These are phyloP conservation scores for Euthynnus affinis DNA, from an alignment of 2,797 vertebrate genomes.

Conservation along the genomic window DNA sequence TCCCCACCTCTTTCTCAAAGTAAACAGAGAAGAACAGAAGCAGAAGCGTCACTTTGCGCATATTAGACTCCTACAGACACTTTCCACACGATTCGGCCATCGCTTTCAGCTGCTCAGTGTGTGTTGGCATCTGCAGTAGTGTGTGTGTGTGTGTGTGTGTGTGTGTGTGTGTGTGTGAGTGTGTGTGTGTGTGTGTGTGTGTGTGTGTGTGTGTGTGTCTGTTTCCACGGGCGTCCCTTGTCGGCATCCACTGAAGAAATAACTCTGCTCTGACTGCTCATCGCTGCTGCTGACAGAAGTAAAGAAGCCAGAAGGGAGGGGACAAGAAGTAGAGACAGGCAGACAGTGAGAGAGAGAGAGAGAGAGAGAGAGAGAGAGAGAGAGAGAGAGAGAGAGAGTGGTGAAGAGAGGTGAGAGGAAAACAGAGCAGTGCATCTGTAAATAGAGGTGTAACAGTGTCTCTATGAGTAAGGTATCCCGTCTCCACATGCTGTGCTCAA, in stretches of 20 bases:
- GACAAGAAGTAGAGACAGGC: constrained; percentile 36
- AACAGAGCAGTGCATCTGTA: constrained; percentile 46
- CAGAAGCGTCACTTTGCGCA: constrained; percentile 61
- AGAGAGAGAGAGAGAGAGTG: constrained; percentile 34
- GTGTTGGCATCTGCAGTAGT: constrained; percentile 15
- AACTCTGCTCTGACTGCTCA: constrained; percentile 51
- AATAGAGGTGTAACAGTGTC: constrained; percentile 72
- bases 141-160: not conserved
- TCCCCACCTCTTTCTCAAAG: constrained; percentile 68
- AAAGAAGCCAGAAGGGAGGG: constrained; percentile 49
- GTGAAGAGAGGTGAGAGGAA: constrained; percentile 52
- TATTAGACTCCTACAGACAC: constrained; percentile 37
- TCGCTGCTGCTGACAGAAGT: constrained; percentile 44
- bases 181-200: constrained; percentile 8
- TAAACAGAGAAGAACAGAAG: constrained; percentile 70
- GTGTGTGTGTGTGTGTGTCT: constrained; percentile 29
- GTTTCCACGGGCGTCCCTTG: constrained; percentile 53
- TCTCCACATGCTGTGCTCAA: constrained; percentile 97
- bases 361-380: constrained; percentile 36
- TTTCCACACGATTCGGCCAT: not conserved
- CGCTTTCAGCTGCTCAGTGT: constrained; percentile 30
- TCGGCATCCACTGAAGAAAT: constrained; percentile 53
- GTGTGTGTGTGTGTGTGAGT: constrained; percentile 45
- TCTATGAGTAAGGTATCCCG: constrained; percentile 87
- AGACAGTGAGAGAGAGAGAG: not conserved